phyloP scores from a whole-genome alignment of 2,797 vertebrate species.

The Balearica regulorum region DNA sequence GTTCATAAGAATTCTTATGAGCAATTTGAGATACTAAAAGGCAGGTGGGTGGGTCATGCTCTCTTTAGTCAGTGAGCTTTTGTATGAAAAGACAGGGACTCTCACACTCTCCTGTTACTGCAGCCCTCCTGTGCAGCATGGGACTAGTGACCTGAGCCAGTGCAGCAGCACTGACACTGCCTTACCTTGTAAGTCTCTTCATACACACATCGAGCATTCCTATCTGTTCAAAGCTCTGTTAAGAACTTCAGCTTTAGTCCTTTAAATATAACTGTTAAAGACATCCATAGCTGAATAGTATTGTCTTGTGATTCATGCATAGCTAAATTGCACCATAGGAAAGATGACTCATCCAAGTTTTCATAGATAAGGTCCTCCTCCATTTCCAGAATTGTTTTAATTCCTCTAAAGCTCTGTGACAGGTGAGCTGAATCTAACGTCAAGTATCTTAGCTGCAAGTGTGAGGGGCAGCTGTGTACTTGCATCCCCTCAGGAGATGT shows the following conservation, averaged over 20 bases:
- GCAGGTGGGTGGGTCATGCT: neutral
- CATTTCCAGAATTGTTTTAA: neutral
- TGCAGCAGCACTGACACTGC: neutral
- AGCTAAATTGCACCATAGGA: neutral
- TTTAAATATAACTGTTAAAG: neutral
- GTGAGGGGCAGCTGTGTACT: neutral
- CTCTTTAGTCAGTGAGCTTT: neutral
- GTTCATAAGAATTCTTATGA: neutral
- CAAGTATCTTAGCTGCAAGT: neutral
- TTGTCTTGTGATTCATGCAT: neutral
- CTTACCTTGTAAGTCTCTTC: neutral
- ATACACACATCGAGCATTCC: accelerated
- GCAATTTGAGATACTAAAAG: neutral
- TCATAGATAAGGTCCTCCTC: neutral
- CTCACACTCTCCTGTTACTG: neutral
- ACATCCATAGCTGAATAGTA: neutral
- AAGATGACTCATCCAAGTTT: neutral
- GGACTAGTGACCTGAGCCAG: neutral
- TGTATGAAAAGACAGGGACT: neutral
- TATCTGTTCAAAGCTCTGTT: neutral
- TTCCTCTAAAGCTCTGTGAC: neutral
- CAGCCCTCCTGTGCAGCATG: neutral
- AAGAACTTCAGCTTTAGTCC: neutral
- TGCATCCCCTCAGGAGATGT: neutral
- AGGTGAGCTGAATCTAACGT: neutral